Evolutionary conservation across 2,797 vertebrate species (phyloP).

Genomic region (Tragelaphus eurycerus): DNA sequence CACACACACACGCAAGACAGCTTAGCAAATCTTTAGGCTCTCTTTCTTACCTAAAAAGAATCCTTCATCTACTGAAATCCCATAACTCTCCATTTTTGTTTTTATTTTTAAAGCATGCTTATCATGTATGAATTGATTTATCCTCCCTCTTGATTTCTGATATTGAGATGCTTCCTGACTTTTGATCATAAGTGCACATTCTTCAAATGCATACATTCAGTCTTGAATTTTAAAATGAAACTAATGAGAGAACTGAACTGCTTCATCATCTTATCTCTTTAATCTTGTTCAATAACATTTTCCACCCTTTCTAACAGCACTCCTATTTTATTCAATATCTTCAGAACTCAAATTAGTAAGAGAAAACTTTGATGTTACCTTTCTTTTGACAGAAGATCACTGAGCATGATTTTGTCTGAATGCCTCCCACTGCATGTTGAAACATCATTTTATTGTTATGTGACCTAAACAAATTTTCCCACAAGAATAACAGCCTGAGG

Average conservation of each 20-base stretch:
- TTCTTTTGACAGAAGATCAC: conserved; percentile 39
- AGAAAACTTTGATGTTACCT: conserved; percentile 63
- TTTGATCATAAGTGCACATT: not conserved
- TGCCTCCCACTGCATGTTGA: not conserved
- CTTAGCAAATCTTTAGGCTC: not conserved
- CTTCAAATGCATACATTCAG: not conserved
- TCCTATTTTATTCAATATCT: conserved; percentile 48
- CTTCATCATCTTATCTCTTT: conserved; percentile 55
- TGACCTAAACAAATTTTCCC: not conserved
- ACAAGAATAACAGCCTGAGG: not conserved
- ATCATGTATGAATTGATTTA: not conserved
- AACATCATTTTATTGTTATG: not conserved
- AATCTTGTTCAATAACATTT: conserved; percentile 63
- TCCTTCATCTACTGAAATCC: not conserved
- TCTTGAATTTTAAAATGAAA: conserved; percentile 46
- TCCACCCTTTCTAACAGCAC: not conserved
- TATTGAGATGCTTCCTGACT: not conserved
- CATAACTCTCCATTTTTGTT: not conserved
- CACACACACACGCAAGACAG: not conserved
- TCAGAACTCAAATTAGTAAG: conserved; percentile 59
- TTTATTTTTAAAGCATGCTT: not conserved
- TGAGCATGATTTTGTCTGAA: not conserved
- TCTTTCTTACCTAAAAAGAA: not conserved
- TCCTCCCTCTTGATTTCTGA: not conserved
- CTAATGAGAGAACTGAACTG: conserved; percentile 52